These are phyloP conservation scores for Chromobotia macracanthus DNA, from an alignment of 2,797 vertebrate genomes.

Conservation along the genomic window DNA sequence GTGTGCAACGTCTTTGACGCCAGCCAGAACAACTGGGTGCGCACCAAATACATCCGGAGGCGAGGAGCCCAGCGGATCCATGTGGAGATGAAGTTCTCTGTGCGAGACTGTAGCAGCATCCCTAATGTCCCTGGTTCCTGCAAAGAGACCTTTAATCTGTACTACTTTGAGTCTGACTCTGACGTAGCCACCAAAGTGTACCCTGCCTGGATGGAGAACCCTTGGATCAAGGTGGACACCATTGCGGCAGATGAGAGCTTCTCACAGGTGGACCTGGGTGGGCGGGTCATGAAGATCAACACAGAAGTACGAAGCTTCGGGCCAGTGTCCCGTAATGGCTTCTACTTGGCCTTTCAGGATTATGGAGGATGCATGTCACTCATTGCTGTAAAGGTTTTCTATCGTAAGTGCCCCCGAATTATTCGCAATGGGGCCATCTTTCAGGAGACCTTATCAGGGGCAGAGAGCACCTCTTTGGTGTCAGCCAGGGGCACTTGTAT, in stretches of 20 bases:
- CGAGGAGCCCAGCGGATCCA: conserved; percentile 92
- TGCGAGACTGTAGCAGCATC: conserved; percentile 94
- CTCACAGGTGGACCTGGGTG: conserved; percentile 93
- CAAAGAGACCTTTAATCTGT: conserved; percentile 97
- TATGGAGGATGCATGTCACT: conserved; percentile 97
- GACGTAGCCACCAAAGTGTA: conserved; percentile 85
- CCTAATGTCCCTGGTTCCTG: conserved; percentile 95
- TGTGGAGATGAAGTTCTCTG: conserved; percentile 97
- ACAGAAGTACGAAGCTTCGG: conserved; percentile 93
- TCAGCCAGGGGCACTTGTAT: conserved; percentile 90
- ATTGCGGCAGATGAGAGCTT: conserved; percentile 96
- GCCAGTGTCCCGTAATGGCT: conserved; percentile 88
- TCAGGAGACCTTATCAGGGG: conserved; percentile 91
- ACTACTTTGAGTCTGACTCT: conserved; percentile 89
- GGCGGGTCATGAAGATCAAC: conserved; percentile 97
- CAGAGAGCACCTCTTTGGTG: conserved; percentile 93
- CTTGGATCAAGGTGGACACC: conserved; percentile 96
- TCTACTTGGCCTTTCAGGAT: conserved; percentile 97
- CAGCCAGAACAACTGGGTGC: conserved; percentile 97
- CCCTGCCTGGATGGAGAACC: conserved; percentile 96
- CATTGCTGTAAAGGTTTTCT: conserved; percentile 91
- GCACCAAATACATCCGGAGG: conserved; percentile 89
- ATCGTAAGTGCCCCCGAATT: conserved; percentile 88
- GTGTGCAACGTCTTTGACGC: conserved; percentile 94
- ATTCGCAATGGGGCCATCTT: conserved; percentile 90